These are phyloP conservation scores for Ctenodactylus gundi DNA, from an alignment of 2,113 vertebrate genomes.

Conservation along the genomic window DNA sequence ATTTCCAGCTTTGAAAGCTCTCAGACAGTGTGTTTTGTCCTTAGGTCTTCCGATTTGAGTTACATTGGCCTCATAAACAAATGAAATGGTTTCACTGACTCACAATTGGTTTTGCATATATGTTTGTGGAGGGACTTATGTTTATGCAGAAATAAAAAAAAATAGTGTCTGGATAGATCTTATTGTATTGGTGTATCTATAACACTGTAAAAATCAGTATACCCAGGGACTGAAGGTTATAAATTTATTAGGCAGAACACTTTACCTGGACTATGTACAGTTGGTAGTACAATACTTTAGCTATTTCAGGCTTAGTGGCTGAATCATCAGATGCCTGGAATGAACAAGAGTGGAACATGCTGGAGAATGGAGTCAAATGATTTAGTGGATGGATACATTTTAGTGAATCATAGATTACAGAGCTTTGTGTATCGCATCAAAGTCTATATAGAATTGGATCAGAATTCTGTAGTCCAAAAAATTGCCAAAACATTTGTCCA, in stretches of 20 bases:
- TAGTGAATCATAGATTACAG: not conserved
- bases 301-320: not conserved
- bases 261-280: not conserved
- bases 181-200: not conserved
- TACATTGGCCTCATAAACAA: not conserved
- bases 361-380: not conserved
- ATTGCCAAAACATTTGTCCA: not conserved
- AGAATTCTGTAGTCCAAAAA: not conserved
- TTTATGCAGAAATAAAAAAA: not conserved
- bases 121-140: not conserved
- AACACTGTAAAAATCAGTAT: not conserved
- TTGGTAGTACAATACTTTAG: not conserved
- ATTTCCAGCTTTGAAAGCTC: not conserved
- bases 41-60: not conserved
- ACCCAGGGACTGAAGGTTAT: not conserved
- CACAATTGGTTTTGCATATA: not conserved
- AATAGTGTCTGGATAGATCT: not conserved
- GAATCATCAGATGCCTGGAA: not conserved
- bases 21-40: not conserved
- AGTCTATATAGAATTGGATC: not conserved
- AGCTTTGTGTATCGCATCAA: not conserved
- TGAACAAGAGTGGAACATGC: not conserved
- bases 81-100: not conserved
- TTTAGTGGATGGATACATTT: accelerated
- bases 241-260: not conserved